Base-by-base conservation (phyloP, 2,797 vertebrate species). In the Fistularia tabacaria region DNA sequence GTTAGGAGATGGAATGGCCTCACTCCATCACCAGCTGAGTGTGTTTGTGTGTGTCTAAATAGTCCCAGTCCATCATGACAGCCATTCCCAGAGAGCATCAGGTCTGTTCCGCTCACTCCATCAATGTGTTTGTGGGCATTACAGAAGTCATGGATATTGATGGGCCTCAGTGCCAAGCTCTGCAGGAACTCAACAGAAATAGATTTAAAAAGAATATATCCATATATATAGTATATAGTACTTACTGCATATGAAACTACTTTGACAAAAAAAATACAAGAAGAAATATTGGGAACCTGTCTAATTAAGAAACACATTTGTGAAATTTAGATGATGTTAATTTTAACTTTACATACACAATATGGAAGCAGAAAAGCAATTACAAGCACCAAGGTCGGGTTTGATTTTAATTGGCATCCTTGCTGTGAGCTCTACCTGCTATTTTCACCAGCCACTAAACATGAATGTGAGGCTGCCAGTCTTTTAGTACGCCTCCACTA, bases 381-480 rank as follows among this genome's bases (percentile, higher is more conserved):
- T 84, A 82, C 56, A 69, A 74, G 62, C 62, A 80, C 61, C 59
- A 71, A 81, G 77, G 76, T 81, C 75, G 74, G 82, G 84, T 81
- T 79, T 87, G 82, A 86, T 87, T 83, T 77, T 87, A 85, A 87
- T 85, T 84, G 75, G 74, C 67, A 65, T 60, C 49, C 77, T 69
- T 42, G 69, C 83, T 83, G 86, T 58, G 85, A 81, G 73, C 74
- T 74, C 81, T 83, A 87, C 85, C 85, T 88, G 85, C 85, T 88
- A 69, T 66, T 59, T 42, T 72, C 48, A n/a, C 65, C 75, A 81
- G 79, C 85, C 85, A 83, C 69, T 73, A 72, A 71, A 81, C 63
- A 74, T 70, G 59, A 83, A 75, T 25, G 12, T 42, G 9, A 60
- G 72, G 73, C 70, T 66, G 62, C 67, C 54, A 25, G 25, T 25